These are phyloP conservation scores for Alces alces DNA, from an alignment of 2,113 vertebrate species.

Conservation along the genomic window DNA sequence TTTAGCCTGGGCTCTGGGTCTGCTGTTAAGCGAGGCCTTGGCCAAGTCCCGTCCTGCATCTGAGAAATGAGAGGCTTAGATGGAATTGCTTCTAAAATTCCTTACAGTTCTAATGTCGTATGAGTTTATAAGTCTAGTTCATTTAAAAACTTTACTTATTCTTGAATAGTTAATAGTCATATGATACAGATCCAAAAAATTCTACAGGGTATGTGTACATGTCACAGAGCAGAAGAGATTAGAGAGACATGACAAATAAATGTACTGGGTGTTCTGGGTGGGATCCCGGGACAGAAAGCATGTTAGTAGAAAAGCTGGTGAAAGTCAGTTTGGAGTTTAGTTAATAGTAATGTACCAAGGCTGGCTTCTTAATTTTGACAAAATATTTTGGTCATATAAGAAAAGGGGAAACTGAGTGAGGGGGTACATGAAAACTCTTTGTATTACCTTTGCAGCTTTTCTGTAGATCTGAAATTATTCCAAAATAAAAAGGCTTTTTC, in stretches of 20 bases:
- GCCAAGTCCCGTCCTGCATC: not conserved
- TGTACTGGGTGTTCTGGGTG: not conserved
- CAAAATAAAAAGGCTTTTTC: not conserved
- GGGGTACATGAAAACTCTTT: not conserved
- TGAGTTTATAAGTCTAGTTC: not conserved
- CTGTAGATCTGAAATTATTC: not conserved
- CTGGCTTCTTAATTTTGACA: not conserved
- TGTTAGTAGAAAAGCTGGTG: not conserved
- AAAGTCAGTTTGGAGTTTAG: not conserved
- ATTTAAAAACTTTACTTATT: not conserved
- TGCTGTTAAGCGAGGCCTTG: not conserved
- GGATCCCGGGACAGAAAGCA: not conserved
- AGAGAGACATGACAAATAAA: not conserved
- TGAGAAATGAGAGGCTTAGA: not conserved
- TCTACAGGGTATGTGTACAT: not conserved
- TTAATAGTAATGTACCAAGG: not conserved
- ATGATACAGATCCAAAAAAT: not conserved
- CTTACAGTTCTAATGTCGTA: not conserved
- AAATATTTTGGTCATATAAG: not conserved
- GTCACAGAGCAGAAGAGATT: not conserved
- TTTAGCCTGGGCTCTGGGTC: not conserved
- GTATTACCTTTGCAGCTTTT: not conserved
- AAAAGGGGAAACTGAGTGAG: not conserved
- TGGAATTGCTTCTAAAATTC: not conserved
- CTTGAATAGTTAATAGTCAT: constrained; percentile 18